Conservation (phyloP, 2,797 vertebrate genomes). For the Ibycter americanus region DNA sequence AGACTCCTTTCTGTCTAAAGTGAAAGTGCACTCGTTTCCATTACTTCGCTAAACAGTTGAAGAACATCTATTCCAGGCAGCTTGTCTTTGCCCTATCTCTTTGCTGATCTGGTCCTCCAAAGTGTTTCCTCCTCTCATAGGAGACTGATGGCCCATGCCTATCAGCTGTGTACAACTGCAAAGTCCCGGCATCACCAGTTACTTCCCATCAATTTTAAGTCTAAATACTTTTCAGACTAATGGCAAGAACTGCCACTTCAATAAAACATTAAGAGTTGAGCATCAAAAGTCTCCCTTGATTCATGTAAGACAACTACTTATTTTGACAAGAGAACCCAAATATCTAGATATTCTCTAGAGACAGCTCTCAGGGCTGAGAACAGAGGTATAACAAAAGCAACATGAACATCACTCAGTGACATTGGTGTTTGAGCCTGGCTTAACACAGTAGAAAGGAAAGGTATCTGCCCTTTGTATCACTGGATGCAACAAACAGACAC, state of each 20-base stretch:
- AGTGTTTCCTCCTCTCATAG: neutral
- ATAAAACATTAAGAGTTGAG: neutral
- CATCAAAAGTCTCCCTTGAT: neutral
- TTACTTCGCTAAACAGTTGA: neutral
- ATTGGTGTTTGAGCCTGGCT: neutral
- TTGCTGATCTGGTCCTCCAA: neutral
- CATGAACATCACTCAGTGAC: neutral
- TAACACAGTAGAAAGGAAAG: neutral
- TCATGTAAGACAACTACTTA: neutral
- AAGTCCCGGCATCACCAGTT: neutral
- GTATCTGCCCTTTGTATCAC: neutral
- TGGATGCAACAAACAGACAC: neutral
- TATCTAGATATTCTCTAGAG: neutral
- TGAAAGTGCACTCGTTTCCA: neutral
- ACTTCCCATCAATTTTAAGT: neutral
- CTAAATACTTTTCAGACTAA: neutral
- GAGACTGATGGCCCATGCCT: neutral
- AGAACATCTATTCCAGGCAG: neutral
- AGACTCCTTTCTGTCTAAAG: neutral
- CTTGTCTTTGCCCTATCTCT: neutral
- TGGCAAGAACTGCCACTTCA: neutral
- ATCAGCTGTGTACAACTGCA: neutral
- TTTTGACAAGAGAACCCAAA: neutral
- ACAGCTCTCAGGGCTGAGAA: neutral
- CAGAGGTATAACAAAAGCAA: neutral